Evolutionary conservation across 2,797 vertebrate genomes (phyloP), one percentile per base, ranked within the genome.

Genomic region (Anguilla pacifica): DNA sequence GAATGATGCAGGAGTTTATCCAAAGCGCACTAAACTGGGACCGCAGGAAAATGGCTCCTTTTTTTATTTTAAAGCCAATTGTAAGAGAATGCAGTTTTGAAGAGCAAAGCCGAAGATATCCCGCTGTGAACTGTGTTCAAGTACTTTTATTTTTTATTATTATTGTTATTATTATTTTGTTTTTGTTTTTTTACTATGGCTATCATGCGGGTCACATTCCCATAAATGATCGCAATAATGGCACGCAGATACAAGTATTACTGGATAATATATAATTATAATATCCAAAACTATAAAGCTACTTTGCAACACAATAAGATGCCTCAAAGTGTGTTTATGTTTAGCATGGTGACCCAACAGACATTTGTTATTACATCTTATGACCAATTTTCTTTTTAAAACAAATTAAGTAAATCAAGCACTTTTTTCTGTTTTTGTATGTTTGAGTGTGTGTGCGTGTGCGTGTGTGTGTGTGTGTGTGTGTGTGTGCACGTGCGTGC

Each of bases 1-100:
- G 90, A 91, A 85, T 87, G 89, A 91, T 89, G 87, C 88, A 83
- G 86, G 61, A 89, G 81, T 92, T 89, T 90, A 91, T 87, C 86
- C 77, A 84, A 89, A 88, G 70, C 84, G 84, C 70, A 28, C 74
- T 87, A 77, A 90, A 88, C 86, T 89, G 88, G 86, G 91, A 89
- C 84, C 31, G 84, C 86, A 89, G 64, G 22, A 88, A 91, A 90
- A 92, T 90, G 90, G 90, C 83, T 86, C 83, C 87, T 70, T 72
- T 72, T 82, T 82, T 46, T 82, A 51, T 82, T 82, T 82, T 46
- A 43, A 82, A 82, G 28, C 28, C 28, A 74, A 17, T 74, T 15
- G 31, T 74, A 74, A 39, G 72, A 39, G 72, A 74, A 31, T 74
- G 72, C 72, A 15, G 28, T 39, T 74, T 22, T 39, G 31, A 39